Percentiles rank a stretch among this genome's conserved stretches.
Conservation (phyloP, 1,140 invertebrate species). For the Brachionus calyciflorus region DNA sequence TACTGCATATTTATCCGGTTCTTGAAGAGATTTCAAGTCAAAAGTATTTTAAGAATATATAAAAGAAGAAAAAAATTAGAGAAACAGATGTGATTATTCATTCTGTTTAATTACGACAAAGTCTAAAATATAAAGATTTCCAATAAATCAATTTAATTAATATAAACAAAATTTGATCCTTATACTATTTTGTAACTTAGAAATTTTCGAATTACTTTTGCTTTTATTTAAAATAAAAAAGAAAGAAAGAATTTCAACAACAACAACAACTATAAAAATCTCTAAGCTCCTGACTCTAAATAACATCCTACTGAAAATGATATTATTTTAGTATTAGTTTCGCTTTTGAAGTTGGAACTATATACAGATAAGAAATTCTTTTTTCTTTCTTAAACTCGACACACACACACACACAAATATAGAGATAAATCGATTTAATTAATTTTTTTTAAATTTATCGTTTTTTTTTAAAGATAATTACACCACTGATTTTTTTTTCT, state of each 20-base stretch:
- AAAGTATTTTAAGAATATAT: conserved; percentile 41
- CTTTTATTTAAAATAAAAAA: too few relatives aligned
- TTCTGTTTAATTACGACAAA: conserved; percentile 42
- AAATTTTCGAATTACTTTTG: conserved; percentile 8
- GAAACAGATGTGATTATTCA: conserved; percentile 45
- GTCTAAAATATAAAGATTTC: not conserved
- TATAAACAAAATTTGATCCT: conserved; percentile 39
- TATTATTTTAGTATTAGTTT: not conserved
- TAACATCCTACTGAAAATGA: conserved; percentile 21
- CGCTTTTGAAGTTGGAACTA: conserved; percentile 36
- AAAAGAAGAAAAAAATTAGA: not conserved
- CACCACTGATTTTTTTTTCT: conserved; percentile 9
- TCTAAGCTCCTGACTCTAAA: conserved; percentile 31
- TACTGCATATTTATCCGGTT: conserved; percentile 41
- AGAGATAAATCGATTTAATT: conserved; percentile 35
- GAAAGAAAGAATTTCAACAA: too few relatives aligned
- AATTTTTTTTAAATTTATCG: not conserved
- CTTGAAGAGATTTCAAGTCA: conserved; percentile 16
- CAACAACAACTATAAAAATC: too few relatives aligned
- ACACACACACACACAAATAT: not conserved
- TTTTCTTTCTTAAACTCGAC: conserved; percentile 3
- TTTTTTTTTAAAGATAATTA: not conserved
- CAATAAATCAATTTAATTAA: conserved; percentile 32
- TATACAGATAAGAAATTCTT: conserved; percentile 16
- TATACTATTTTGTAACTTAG: conserved; percentile 23